Evolutionary conservation across 2,797 vertebrate genomes (phyloP), one percentile per base, ranked within the genome.

Genomic region (Artibeus jamaicensis): DNA sequence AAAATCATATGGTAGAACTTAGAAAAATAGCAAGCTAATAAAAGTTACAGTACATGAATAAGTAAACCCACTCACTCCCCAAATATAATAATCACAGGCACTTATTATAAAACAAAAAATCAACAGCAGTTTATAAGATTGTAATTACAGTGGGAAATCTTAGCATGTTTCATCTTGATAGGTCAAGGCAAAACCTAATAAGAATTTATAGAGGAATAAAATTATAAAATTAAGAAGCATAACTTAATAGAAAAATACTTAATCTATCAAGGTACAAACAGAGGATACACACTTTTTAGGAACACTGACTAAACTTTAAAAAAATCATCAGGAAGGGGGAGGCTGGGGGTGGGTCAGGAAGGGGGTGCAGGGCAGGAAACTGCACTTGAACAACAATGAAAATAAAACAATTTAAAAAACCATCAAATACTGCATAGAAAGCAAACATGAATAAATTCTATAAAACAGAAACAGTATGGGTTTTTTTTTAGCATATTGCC

Each of bases 101-200:
- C n/a, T 95, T n/a, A 89, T 53, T 89, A 73, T 73, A 83, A 92
- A 67, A 65, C 21, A 83, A 84, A 84, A 85, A 34, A 39, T 71
- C 94, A 92, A 55, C 42, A 81, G 53, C 34, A 74, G 29, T 78
- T 77, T 81, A 86, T 65, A 81, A 87, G 89, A 62, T 55, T 74
- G 59, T 46, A 68, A 89, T 74, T 84, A 68, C 39, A 87, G 46
- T 89, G 15, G 71, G 14, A 92, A 44, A 89, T 88, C 89, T 78
- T 68, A 89, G 16, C 50, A 68, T 78, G 16, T 44, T 84, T 94
- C 19, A 85, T 70, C 67, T n/a, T 90, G 46, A 67, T 18, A 74
- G 71, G 74, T 84, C 62, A 87, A 97, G 39, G 32, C 53, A 89
- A 94, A 76, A 86, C 53, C 9, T 26, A 89, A 29, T 62, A 89